Evolutionary conservation across 53 echinoderm and acorn worm species (phyloP).

Genomic region (Henricia sp.): DNA sequence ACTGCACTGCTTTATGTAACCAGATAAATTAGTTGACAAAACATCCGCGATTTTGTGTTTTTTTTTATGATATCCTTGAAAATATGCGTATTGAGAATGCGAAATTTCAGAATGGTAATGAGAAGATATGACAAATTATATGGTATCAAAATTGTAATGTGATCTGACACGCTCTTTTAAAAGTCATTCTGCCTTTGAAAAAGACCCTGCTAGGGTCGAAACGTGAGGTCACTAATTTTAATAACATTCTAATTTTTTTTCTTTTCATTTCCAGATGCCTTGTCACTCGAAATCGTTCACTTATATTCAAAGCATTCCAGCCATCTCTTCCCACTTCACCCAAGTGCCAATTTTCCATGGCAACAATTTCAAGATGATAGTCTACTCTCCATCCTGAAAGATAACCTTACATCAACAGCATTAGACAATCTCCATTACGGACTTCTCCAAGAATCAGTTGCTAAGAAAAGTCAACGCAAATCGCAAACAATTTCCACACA

Average conservation of each 20-base stretch:
- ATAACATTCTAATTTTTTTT: background rate
- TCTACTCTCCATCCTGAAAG: slow-evolving; percentile 5
- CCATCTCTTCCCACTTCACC: slow-evolving; percentile 18
- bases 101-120: no score
- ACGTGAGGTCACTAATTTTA: no score
- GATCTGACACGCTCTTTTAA: no score
- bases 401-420: background rate
- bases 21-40: no score
- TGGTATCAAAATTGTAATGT: no score
- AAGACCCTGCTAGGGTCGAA: no score
- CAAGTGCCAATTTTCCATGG: slow-evolving; percentile 5
- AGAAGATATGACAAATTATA: no score
- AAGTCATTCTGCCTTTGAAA: no score
- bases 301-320: slow-evolving; percentile 15
- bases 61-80: no score
- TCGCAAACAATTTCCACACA: slow-evolving; percentile 42
- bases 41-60: no score
- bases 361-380: slow-evolving; percentile 48
- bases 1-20: no score
- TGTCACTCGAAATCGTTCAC: slow-evolving; percentile 12
- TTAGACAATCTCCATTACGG: background rate
- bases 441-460: slow-evolving; percentile 9
- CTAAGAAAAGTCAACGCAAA: background rate
- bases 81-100: no score
- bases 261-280: slow-evolving; percentile 12